These are phyloP conservation scores for Cossypha niveicapilla DNA, from an alignment of 2,797 vertebrate species.

Conservation along the genomic window DNA sequence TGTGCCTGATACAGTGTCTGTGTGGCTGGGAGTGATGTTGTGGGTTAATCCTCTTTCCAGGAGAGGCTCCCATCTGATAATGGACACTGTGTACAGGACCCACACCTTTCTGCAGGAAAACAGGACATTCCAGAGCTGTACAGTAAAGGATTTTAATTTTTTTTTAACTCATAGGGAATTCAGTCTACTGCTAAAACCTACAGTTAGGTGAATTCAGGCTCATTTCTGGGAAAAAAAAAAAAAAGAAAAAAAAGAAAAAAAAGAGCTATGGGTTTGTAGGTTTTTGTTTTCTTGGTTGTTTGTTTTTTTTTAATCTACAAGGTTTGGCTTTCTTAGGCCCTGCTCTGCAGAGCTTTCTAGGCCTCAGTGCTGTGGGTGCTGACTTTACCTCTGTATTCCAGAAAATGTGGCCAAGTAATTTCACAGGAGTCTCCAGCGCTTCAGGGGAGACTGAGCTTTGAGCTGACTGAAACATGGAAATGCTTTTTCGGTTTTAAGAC, in stretches of 20 bases:
- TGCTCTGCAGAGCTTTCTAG: neutral
- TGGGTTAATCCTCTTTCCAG: constrained; percentile 25
- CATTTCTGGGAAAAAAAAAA: neutral
- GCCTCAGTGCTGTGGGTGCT: neutral
- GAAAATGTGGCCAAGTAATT: neutral
- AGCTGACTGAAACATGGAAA: neutral
- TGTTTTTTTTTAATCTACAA: neutral
- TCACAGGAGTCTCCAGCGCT: neutral
- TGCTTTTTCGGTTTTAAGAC: neutral
- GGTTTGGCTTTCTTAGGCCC: neutral
- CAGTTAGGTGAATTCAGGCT: neutral
- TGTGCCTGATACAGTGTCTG: neutral
- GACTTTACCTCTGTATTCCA: neutral
- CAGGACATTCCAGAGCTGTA: constrained; percentile 36
- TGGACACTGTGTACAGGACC: neutral
- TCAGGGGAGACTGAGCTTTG: neutral
- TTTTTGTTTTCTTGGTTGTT: neutral
- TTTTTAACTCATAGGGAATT: neutral
- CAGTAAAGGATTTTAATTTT: neutral
- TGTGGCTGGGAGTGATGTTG: neutral
- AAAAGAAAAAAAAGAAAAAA: too few relatives aligned
- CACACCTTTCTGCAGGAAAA: constrained; percentile 34
- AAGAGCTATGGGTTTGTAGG: too few relatives aligned
- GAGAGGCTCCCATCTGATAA: constrained; percentile 54
- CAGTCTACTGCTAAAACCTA: neutral